These are phyloP conservation scores for Drosophila picticornis DNA, from an alignment of 2,888 invertebrate species.

Conservation along the genomic window DNA sequence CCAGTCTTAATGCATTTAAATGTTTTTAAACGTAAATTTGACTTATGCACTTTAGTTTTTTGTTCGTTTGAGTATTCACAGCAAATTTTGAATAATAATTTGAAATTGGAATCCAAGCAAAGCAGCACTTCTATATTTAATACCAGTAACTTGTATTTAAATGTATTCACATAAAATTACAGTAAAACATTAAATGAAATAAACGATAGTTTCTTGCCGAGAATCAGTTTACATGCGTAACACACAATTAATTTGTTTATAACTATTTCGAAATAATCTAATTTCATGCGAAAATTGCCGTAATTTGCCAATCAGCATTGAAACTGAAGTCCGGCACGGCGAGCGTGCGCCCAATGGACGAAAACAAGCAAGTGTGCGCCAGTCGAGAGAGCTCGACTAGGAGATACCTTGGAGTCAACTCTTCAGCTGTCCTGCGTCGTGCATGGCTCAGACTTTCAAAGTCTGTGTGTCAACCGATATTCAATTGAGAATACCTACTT, in stretches of 20 bases:
- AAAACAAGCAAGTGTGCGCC: background rate
- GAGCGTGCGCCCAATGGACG: conserved; percentile 25
- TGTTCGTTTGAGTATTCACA: background rate
- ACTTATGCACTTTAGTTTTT: conserved; percentile 22
- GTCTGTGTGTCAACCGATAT: too few relatives aligned
- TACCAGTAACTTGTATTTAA: background rate
- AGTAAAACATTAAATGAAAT: conserved; percentile 1
- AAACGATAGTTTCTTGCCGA: conserved; percentile 2
- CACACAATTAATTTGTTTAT: conserved; percentile 76
- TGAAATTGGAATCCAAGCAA: background rate
- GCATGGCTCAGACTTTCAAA: background rate
- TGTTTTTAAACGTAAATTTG: conserved; percentile 9
- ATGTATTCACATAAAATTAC: conserved; percentile 11
- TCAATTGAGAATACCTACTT: background rate
- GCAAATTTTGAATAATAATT: background rate
- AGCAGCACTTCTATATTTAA: background rate
- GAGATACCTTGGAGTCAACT: background rate
- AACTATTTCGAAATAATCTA: conserved; percentile 79
- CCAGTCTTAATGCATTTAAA: conserved; percentile 6
- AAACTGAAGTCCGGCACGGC: conserved; percentile 56
- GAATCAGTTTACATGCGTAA: conserved; percentile 43
- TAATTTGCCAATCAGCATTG: conserved; percentile 81
- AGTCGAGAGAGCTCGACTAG: background rate
- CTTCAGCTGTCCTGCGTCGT: background rate
- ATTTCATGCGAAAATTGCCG: conserved; percentile 76